Conservation (phyloP, 2,797 vertebrate species). For the Clarias fuscus region DNA sequence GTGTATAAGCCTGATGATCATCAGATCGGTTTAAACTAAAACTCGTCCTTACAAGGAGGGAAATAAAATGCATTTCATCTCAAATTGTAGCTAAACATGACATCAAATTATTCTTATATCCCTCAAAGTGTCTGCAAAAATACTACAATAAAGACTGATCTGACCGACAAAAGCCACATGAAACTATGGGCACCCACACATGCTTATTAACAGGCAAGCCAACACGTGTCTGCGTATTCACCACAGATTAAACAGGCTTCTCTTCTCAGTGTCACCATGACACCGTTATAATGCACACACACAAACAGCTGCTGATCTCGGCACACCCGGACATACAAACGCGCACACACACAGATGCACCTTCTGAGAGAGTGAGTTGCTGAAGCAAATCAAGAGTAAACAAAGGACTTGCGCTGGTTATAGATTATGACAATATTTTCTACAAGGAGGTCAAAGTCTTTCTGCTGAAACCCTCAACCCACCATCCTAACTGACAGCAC, state of each 20-base stretch:
- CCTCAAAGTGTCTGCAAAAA: not conserved
- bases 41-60: not conserved
- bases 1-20: not conserved
- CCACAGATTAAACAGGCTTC: slow-evolving; percentile 31
- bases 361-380: slow-evolving; percentile 12
- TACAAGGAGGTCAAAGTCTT: not conserved
- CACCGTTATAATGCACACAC: slow-evolving; percentile 36
- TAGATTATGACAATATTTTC: slow-evolving; percentile 1
- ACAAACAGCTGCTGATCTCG: not conserved
- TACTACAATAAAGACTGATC: not conserved
- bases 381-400: slow-evolving; percentile 22
- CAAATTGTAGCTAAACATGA: not conserved
- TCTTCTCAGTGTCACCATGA: slow-evolving; percentile 38
- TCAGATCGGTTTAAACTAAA: not conserved
- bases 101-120: not conserved
- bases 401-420: slow-evolving; percentile 20
- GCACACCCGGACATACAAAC: not conserved
- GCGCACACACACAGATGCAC: slow-evolving; percentile 8
- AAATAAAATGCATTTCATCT: not conserved
- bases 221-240: slow-evolving; percentile 24
- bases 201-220: slow-evolving; percentile 11
- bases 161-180: not conserved
- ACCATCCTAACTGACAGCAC: not conserved
- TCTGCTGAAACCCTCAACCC: not conserved
- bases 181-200: not conserved